Evolutionary conservation across 2,113 vertebrate species (phyloP), one percentile per base, ranked within the genome.

Genomic region (Tursiops truncatus): DNA sequence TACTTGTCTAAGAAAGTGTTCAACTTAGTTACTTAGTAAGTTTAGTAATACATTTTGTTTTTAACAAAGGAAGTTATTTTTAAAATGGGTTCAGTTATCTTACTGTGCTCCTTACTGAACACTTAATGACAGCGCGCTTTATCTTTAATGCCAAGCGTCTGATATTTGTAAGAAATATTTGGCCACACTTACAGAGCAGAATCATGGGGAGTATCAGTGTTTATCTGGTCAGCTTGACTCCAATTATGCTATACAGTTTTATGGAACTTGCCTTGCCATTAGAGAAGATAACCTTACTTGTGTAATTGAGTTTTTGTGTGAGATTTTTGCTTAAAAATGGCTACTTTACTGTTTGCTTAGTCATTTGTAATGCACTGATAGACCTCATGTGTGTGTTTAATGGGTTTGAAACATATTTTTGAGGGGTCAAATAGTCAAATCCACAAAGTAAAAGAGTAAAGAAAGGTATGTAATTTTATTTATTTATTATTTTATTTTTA

Each of bases 391-490:
- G 4, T 95, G n/a, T 41, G 82, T 95, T 88, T 77, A 62, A 88
- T 91, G 28, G 38, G 67, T 84, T 88, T 88, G 74, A 97, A 93
- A 83, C 14, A 28, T 70, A 62, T 93, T 93, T 91, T 82, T 84
- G 70, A 91, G 33, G 8, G 38, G 36, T 56, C 87, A 82, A 38
- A 47, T 70, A 26, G 17, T 76, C 31, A 79, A 21, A 79, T 83
- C 33, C 4, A 80, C 63, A 58, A 89, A 93, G 56, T 91, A 53
- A 92, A 82, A 70, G 44, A 83, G 33, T 68, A 56, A 80, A 84
- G n/a, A 74, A 81, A 88, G 36, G 80, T n/a, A 81, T 80, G 12
- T 81, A 41, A 63, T 81, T 89, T 91, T 63, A 71, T 25, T 47
- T 76, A 50, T 14, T 53, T 50, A 53, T 53, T 53, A 53, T 53